Evolutionary conservation across 2,797 vertebrate species (phyloP).

Genomic region (Melanotaenia nigrans): DNA sequence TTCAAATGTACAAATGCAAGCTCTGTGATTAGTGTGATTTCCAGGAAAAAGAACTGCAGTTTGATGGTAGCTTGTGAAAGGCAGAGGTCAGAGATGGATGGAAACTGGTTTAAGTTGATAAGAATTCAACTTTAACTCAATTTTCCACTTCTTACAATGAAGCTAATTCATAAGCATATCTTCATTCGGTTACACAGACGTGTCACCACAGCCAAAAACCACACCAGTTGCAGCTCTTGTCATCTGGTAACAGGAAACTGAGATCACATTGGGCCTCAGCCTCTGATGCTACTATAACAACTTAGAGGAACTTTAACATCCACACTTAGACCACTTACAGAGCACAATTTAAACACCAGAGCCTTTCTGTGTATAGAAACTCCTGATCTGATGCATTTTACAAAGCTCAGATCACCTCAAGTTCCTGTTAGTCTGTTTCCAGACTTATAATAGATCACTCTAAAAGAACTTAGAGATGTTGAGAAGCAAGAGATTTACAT

Average conservation of each 20-base stretch:
- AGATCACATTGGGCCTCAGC: not conserved
- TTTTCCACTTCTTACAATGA: not conserved
- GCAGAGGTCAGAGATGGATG: not conserved
- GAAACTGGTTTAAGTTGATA: not conserved
- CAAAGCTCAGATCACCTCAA: not conserved
- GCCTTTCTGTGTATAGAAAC: not conserved
- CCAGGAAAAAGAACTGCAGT: not conserved
- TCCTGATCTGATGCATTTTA: not conserved
- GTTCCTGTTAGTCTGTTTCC: not conserved
- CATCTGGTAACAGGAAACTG: not conserved
- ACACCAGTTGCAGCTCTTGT: not conserved
- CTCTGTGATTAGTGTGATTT: not conserved
- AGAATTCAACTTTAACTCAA: not conserved
- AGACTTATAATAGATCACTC: not conserved
- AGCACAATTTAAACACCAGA: not conserved
- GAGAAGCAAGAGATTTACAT: not conserved
- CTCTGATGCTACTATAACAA: not conserved
- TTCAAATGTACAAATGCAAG: not conserved
- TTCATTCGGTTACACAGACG: not conserved
- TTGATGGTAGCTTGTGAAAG: not conserved
- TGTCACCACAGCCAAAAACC: constrained; percentile 1
- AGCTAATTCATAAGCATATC: not conserved
- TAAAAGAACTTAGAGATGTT: not conserved
- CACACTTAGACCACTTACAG: not conserved
- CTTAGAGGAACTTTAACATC: not conserved